Base-by-base conservation (phyloP, 92 coral and sea anemone genomes). In the Siderastrea siderea region DNA sequence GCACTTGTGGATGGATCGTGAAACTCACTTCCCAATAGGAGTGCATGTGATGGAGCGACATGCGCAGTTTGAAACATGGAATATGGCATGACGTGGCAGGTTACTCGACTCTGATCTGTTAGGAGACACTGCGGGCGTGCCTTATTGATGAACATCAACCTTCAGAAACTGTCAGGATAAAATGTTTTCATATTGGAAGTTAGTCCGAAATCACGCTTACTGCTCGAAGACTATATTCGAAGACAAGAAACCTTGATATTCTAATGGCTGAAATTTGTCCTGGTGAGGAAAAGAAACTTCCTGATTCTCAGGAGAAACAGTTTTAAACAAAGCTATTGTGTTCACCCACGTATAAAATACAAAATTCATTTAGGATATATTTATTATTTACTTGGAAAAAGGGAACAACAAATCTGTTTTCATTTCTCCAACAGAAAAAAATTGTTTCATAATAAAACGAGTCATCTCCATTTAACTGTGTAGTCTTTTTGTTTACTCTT, bases 401-500 rank as follows among this genome's bases (percentile, higher is more conserved):
- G 16, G 45, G 14, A 49, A 9, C 55, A 65, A 14, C 9, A 44
- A 2, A 9, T 52, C 46, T 14, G 48, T 73, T 73, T 73, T 50
- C 58, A 6, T 10, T 12, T n/a, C 17, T 10, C 38, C 38, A 73
- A 48, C 26, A 15, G 38, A 71, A 12, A 13, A 13, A 48, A 64
- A 68, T 65, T 79, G 38, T 64, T 79, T 79, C 59, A 26, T 64
- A 79, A 65, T 79, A 64, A 50, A 64, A 12, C 19, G 62, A 79
- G 15, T 4, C 50, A 50, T 79, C 19, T n/a, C 19, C 6, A 51
- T 47, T 9, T 45, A 1, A 45, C 47, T 14, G 51, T 3, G 9
- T 61, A 43, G 81, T 57, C 10, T 58, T 11, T 8, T 2, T 11
- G 8, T 55, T 5, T 53, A 5, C 5, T 53, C 57, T 55, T 55